phyloP scores from a whole-genome alignment of 2,888 invertebrate species.

The Tipula helvola region DNA sequence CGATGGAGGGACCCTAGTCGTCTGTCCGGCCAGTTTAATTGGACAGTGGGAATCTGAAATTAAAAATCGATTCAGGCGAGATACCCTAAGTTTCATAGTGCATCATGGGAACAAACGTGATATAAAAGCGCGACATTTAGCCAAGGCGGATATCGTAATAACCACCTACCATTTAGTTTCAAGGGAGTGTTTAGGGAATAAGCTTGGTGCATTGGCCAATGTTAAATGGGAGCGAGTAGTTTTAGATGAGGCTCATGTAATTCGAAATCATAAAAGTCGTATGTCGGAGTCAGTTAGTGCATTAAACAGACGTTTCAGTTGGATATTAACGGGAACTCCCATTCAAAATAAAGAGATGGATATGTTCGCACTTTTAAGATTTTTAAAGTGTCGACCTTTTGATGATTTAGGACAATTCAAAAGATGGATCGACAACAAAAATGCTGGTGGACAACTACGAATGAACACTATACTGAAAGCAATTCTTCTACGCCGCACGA shows the following conservation, averaged over 20 bases:
- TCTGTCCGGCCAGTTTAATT: constrained; percentile 84
- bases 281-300: constrained; percentile 58
- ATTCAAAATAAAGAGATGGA: constrained; percentile 88
- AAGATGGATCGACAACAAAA: constrained; percentile 80
- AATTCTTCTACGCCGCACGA: constrained; percentile 78
- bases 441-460: constrained; percentile 61
- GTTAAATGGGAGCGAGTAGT: constrained; percentile 78
- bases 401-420: constrained; percentile 77
- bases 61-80: constrained; percentile 44
- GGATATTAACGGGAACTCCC: constrained; percentile 89
- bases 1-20: constrained; percentile 67
- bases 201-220: constrained; percentile 45
- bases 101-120: constrained; percentile 77
- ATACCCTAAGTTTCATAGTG: constrained; percentile 48
- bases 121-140: constrained; percentile 45
- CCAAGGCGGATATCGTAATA: constrained; percentile 66
- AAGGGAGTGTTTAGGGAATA: constrained; percentile 42
- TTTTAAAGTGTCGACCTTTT: constrained; percentile 75
- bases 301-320: constrained; percentile 50
- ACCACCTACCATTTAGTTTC: constrained; percentile 75
- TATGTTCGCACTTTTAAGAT: constrained; percentile 67
- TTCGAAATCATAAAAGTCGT: constrained; percentile 75
- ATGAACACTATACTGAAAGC: constrained; percentile 75
- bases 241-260: constrained; percentile 86
- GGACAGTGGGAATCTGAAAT: constrained; percentile 85